Conservation (phyloP, 2,888 invertebrate species). For the Volucella inflata region DNA sequence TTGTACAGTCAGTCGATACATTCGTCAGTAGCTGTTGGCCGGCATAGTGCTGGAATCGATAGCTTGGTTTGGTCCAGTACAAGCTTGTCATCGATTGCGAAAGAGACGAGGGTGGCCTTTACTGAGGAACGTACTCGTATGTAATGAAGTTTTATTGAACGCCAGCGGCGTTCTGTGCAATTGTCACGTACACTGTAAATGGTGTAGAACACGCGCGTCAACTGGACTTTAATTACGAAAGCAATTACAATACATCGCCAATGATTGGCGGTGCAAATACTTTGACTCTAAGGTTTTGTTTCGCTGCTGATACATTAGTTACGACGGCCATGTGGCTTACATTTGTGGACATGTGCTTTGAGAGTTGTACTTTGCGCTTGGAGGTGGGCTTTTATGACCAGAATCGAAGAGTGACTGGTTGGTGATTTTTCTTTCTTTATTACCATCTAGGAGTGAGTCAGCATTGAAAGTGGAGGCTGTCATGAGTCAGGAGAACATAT, state of each 20-base stretch:
- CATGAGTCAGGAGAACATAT: too few species aligned
- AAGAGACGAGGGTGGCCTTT: background rate
- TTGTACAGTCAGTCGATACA: background rate
- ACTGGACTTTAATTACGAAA: constrained; percentile 71
- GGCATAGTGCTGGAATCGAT: background rate
- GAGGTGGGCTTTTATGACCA: too few species aligned
- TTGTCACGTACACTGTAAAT: constrained; percentile 71
- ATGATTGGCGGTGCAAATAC: constrained; percentile 65
- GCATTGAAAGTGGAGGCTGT: too few species aligned
- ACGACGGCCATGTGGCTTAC: background rate
- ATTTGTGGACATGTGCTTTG: background rate
- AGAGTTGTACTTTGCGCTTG: background rate
- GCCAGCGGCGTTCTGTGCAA: constrained; percentile 40
- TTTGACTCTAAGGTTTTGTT: constrained; percentile 13
- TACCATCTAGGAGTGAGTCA: too few species aligned
- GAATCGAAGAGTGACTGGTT: too few species aligned
- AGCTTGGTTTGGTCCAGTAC: constrained; percentile 5
- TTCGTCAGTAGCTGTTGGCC: background rate
- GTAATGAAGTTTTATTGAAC: constrained; percentile 54
- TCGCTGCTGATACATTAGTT: too few species aligned
- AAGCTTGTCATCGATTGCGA: background rate
- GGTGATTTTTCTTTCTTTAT: too few species aligned
- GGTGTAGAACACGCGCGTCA: constrained; percentile 71
- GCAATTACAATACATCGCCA: constrained; percentile 70
- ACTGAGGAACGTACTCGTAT: background rate